These are phyloP conservation scores for Charina bottae DNA, from an alignment of 2,113 vertebrate genomes.

Conservation along the genomic window DNA sequence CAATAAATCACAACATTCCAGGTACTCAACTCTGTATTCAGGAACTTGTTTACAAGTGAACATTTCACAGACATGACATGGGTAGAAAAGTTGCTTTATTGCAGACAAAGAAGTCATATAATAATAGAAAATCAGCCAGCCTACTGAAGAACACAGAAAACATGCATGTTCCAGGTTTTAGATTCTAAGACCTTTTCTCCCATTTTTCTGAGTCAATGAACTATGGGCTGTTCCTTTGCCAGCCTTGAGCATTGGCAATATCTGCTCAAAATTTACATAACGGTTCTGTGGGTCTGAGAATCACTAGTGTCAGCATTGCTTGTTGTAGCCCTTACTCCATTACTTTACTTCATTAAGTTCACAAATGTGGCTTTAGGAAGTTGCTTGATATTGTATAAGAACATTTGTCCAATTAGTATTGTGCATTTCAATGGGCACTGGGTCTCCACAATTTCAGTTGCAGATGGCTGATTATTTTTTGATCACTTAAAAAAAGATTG, in stretches of 20 bases:
- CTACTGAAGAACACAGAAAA: neutral
- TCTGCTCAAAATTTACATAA: neutral
- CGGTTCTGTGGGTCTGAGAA: neutral
- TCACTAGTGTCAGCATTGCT: neutral
- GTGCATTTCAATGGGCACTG: neutral
- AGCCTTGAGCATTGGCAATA: neutral
- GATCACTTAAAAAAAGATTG: neutral
- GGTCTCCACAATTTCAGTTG: neutral
- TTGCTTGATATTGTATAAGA: neutral
- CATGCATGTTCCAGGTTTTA: too few species aligned
- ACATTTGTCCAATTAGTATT: neutral
- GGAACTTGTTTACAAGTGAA: neutral
- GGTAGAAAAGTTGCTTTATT: neutral
- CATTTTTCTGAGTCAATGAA: neutral
- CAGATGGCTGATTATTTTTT: neutral
- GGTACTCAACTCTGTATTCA: neutral
- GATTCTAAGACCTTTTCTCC: neutral
- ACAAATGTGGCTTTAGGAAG: neutral
- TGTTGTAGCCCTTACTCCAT: neutral
- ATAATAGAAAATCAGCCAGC: neutral
- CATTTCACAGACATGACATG: neutral
- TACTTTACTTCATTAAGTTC: neutral
- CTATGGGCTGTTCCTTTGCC: neutral
- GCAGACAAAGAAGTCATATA: neutral
- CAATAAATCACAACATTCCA: neutral